Percentiles rank a stretch among this genome's conserved stretches.
Evolutionary conservation across 2,113 vertebrate species (phyloP).

Genomic region (Carassius carassius): DNA sequence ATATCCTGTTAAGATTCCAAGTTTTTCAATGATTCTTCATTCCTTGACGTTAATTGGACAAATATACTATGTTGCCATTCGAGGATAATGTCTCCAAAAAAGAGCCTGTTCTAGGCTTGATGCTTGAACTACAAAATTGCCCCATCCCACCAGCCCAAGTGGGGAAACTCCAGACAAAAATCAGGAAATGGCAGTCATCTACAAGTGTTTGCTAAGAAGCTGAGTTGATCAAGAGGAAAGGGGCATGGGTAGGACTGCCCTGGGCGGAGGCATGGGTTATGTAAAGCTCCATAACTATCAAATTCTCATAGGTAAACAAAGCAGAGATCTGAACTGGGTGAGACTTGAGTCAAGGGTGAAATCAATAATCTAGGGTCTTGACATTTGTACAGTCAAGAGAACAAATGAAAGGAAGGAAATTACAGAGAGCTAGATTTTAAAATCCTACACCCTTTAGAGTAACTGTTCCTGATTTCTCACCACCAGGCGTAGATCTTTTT

Average conservation of each 20-base stretch:
- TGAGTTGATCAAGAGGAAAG: constrained; percentile 7
- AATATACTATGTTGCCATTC: neutral
- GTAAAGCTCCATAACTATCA: neutral
- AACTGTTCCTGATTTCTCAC: neutral
- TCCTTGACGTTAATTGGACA: neutral
- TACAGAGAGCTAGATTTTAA: neutral
- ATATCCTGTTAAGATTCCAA: neutral
- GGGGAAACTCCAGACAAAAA: constrained; percentile 51
- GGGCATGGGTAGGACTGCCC: neutral
- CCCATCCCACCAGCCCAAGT: constrained; percentile 36
- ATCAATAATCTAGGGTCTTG: neutral
- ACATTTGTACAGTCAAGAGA: neutral
- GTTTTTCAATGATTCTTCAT: neutral
- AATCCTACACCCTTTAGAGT: neutral
- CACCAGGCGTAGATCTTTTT: neutral
- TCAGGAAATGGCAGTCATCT: constrained; percentile 65
- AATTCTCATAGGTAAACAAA: neutral
- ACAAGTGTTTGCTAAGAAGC: constrained; percentile 53
- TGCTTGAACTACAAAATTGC: neutral
- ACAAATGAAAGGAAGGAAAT: constrained; percentile 6
- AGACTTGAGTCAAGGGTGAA: neutral
- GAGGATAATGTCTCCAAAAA: neutral
- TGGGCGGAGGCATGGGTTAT: neutral
- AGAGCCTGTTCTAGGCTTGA: neutral
- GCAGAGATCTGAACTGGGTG: neutral